phyloP scores from a whole-genome alignment of 2,113 vertebrate genomes.

The Rostratula benghalensis region DNA sequence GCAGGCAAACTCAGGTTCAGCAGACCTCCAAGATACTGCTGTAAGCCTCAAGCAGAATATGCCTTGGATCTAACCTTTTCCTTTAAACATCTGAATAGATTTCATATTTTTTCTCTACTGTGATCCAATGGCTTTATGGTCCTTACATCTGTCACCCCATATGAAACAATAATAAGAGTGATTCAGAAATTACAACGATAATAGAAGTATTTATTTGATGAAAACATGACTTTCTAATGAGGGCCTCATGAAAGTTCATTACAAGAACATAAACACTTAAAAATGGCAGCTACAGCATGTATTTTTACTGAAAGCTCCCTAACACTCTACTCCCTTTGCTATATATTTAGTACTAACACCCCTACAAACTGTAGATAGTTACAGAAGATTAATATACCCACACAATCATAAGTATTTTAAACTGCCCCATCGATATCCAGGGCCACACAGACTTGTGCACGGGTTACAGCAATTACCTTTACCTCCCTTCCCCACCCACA shows the following conservation, averaged over 20 bases:
- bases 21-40: neutral
- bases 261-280: neutral
- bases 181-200: neutral
- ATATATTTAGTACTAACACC: neutral
- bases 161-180: neutral
- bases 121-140: neutral
- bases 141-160: neutral
- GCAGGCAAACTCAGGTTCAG: neutral
- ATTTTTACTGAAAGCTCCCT: neutral
- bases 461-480: neutral
- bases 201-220: neutral
- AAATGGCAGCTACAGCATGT: neutral
- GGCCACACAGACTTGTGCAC: neutral
- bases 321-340: neutral
- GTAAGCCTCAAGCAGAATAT: neutral
- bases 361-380: neutral
- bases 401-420: neutral
- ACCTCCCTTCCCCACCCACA: neutral
- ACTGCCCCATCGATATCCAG: neutral
- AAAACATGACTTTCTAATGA: neutral
- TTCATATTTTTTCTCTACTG: neutral
- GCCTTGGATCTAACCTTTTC: neutral
- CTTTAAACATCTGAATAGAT: neutral
- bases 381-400: neutral
- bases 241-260: neutral